Conservation (phyloP, 2,888 invertebrate genomes). For the Rhogogaster chlorosoma region DNA sequence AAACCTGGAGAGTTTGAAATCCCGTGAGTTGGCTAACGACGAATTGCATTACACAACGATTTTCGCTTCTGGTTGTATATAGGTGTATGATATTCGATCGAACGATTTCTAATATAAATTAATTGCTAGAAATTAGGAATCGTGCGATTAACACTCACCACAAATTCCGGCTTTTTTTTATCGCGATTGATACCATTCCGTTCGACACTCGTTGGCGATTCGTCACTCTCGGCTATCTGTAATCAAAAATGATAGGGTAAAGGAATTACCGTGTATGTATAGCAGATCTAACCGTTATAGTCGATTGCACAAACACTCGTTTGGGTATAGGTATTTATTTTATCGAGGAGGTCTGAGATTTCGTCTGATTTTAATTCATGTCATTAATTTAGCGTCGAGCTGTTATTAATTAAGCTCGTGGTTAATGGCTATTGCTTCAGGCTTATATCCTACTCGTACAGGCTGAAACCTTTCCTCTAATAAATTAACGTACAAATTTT, state of each 20-base stretch:
- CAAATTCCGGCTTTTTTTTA: too few relatives aligned
- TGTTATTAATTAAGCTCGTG: conserved; percentile 13
- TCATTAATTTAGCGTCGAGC: conserved; percentile 15
- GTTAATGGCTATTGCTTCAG: conserved; percentile 13
- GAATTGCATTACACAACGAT: neutral
- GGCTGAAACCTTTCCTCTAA: neutral
- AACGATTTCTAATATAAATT: too few relatives aligned
- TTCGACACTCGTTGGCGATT: neutral
- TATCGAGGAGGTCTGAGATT: conserved; percentile 33
- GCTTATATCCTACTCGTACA: neutral
- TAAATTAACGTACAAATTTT: neutral
- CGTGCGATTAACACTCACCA: too few relatives aligned
- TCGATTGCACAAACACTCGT: neutral
- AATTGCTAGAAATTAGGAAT: too few relatives aligned
- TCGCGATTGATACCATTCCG: neutral
- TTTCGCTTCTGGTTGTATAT: neutral
- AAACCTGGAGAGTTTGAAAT: neutral
- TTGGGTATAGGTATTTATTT: conserved; percentile 28
- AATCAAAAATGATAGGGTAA: neutral
- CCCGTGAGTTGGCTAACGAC: neutral
- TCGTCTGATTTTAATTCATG: conserved; percentile 30
- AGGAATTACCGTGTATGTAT: neutral
- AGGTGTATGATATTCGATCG: too few relatives aligned
- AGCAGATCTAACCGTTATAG: neutral
- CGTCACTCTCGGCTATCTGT: neutral